Evolutionary conservation across 2,113 vertebrate species (phyloP), one percentile per base, ranked within the genome.

Genomic region (Marmota flaviventris): DNA sequence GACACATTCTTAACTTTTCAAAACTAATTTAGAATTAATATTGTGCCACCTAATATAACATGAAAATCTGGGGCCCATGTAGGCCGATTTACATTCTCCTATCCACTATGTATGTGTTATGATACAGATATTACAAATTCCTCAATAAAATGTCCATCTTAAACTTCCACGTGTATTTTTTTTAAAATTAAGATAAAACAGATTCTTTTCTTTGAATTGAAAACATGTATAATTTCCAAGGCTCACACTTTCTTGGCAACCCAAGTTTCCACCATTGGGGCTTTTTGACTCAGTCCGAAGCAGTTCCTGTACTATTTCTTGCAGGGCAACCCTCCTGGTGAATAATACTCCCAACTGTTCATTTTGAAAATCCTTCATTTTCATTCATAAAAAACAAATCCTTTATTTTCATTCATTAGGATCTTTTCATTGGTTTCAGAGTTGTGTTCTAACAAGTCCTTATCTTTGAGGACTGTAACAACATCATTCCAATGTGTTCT

Each of bases 311-410:
- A 24, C 8, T 29, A 39, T 53, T 65, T 37, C 18, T 42, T 17
- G 0, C 4, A 53, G 39, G 29, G 11, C 11, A 17, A 12, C 3
- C 24, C 5, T 16, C 1, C 1, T 25, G n/a, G 34, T 42, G 27
- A 81, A 37, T 16, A 56, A 42, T 10, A 29, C 4, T 51, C 8
- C 45, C 3, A 2, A 22, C 24, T 42, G 12, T 24, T 34, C 12
- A 65, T 11, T 61, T 27, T 42, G n/a, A 83, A 78, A 42, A 48
- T 29, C 5, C 48, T 70, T 20, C 6, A 2, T 39, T 37, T 45
- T 45, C 45, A 8, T 45, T 45, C 45, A 45, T 45, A 45, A 9
- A 45, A 45, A 45, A 1, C 45, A 45, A 45, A 45, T 45, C 45
- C 45, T 45, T 32, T 89, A 25, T 32, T 25, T 42, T 70, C 25